These are phyloP conservation scores for Cataglyphis rosenhaueri DNA, from an alignment of 2,888 invertebrate species.

Conservation along the genomic window DNA sequence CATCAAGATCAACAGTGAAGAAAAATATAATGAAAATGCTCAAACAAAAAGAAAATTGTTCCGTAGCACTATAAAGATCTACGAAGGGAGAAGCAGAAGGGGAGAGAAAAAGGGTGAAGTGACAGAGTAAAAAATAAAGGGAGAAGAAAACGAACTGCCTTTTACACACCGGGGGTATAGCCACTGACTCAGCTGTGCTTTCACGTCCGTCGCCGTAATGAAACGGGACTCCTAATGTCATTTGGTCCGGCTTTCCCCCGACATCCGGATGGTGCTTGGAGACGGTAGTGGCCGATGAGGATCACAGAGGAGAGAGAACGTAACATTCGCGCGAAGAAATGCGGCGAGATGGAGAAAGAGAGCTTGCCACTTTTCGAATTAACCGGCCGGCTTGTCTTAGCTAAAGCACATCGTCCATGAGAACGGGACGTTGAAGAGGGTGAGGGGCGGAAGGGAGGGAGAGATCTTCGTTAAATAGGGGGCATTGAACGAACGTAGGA, in stretches of 20 bases:
- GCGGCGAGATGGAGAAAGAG: constrained; percentile 58
- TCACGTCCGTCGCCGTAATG: constrained; percentile 73
- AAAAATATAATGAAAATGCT: constrained; percentile 41
- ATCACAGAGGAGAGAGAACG: constrained; percentile 22
- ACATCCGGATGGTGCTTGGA: constrained; percentile 65
- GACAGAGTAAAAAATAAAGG: constrained; percentile 22
- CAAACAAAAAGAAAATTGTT: constrained; percentile 47
- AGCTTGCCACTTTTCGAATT: constrained; percentile 78
- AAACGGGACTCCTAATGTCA: constrained; percentile 74
- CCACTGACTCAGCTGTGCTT: constrained; percentile 75
- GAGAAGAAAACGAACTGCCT: constrained; percentile 64
- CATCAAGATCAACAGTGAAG: constrained; percentile 18
- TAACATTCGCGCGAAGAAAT: constrained; percentile 43
- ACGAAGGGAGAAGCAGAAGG: neutral
- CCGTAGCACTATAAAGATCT: constrained; percentile 39
- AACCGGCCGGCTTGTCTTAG: constrained; percentile 75
- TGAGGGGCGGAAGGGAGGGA: constrained; percentile 26
- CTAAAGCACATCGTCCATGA: constrained; percentile 68
- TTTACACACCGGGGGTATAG: constrained; percentile 66
- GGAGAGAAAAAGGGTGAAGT: neutral
- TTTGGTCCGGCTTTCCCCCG: constrained; percentile 66
- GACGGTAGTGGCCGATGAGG: constrained; percentile 40
- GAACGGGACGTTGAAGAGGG: constrained; percentile 31
- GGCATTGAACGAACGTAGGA: constrained; percentile 10
- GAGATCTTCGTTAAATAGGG: neutral